Percentiles rank a stretch among this genome's conserved stretches.
Conservation (phyloP, 2,797 vertebrate genomes). For the Hemibagrus guttatus region DNA sequence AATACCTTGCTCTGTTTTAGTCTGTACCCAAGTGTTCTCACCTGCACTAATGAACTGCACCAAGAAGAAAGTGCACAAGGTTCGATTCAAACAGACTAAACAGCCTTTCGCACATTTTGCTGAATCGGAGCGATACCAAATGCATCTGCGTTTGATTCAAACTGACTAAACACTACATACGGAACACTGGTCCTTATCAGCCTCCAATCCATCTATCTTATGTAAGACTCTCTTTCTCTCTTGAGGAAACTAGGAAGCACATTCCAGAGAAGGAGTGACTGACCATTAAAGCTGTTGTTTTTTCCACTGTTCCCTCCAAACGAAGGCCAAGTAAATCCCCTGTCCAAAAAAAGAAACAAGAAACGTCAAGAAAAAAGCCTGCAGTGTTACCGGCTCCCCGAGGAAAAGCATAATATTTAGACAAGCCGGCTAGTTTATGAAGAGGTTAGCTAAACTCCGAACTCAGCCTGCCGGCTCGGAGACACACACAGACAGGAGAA, state of each 20-base stretch:
- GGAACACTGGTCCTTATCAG: slow-evolving; percentile 1
- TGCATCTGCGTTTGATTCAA: background rate
- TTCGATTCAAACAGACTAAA: background rate
- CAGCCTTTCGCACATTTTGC: background rate
- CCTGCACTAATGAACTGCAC: background rate
- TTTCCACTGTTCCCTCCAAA: slow-evolving; percentile 52
- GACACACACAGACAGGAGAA: background rate
- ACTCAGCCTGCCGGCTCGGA: slow-evolving; percentile 7
- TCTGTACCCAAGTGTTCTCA: background rate
- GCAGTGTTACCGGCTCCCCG: slow-evolving; percentile 39
- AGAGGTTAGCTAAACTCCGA: slow-evolving; percentile 58
- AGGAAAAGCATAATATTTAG: slow-evolving; percentile 61
- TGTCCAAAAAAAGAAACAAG: slow-evolving; percentile 19
- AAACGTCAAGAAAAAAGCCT: slow-evolving; percentile 33
- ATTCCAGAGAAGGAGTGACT: slow-evolving; percentile 46
- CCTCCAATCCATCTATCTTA: slow-evolving; percentile 10
- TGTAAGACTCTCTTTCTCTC: background rate
- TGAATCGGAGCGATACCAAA: background rate
- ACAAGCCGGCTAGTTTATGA: slow-evolving; percentile 55
- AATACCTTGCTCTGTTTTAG: background rate
- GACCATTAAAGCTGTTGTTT: slow-evolving; percentile 38
- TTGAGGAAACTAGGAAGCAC: background rate
- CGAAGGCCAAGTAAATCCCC: slow-evolving; percentile 46
- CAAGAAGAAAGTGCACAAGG: background rate
- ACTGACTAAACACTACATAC: background rate